Conservation (phyloP, 1,140 invertebrate genomes). For the Danaus plexippus region DNA sequence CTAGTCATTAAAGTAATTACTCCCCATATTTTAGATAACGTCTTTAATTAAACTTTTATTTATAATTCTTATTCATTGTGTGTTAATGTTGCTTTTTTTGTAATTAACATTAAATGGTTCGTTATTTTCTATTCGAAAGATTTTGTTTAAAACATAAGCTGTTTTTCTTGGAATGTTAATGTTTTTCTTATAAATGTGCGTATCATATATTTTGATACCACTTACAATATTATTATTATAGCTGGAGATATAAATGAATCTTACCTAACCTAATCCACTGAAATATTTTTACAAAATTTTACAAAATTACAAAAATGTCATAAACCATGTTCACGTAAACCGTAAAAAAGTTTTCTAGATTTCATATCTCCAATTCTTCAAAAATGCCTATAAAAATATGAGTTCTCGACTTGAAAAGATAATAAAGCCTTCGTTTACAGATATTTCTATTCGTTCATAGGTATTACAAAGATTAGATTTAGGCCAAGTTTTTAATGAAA, state of each 20-base stretch:
- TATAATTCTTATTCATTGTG: constrained; percentile 35
- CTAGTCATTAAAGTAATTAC: constrained; percentile 62
- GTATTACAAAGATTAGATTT: constrained; percentile 16
- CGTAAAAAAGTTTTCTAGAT: constrained; percentile 44
- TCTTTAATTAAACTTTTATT: constrained; percentile 39
- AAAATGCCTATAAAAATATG: constrained; percentile 54
- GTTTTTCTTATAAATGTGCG: no score
- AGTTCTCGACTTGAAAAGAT: constrained; percentile 42
- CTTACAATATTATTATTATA: no score
- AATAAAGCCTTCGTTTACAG: constrained; percentile 42
- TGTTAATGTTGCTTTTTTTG: constrained; percentile 31
- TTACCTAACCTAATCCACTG: constrained; percentile 9
- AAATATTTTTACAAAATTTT: constrained; percentile 8
- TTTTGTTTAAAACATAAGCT: no score
- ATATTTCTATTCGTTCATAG: constrained; percentile 5
- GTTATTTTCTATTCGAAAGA: no score
- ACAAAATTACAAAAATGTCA: constrained; percentile 24
- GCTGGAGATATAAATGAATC: neutral
- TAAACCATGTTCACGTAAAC: constrained; percentile 37
- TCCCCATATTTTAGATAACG: constrained; percentile 46
- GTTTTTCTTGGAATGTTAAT: no score
- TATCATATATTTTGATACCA: no score
- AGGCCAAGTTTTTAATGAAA: constrained; percentile 34
- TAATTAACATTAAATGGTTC: neutral
- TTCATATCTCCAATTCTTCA: constrained; percentile 38